Percentiles rank a stretch among this genome's conserved stretches.
phyloP scores from a whole-genome alignment of 64 coral and sea anemone species.

The Montipora efflorescens region DNA sequence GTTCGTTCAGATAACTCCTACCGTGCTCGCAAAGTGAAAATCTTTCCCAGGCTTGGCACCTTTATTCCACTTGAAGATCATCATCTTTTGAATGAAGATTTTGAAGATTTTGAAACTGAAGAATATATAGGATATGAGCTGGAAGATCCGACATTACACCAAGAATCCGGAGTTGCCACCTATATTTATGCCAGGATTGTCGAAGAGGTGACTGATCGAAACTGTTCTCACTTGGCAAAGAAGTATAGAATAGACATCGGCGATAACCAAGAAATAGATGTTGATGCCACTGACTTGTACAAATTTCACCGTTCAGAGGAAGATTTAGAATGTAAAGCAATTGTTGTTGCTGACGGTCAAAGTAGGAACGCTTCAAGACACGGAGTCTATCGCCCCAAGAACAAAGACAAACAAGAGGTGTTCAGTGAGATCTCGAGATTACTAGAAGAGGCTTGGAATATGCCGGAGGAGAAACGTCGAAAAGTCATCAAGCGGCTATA shows the following conservation, averaged over 20 bases:
- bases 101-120: constrained; percentile 69
- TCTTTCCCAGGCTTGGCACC: constrained; percentile 51
- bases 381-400: neutral
- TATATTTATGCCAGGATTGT: constrained; percentile 84
- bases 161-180: constrained; percentile 55
- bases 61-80: constrained; percentile 77
- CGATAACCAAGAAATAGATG: constrained; percentile 44
- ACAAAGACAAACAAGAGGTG: neutral
- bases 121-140: constrained; percentile 89
- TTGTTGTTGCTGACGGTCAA: neutral
- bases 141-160: constrained; percentile 79
- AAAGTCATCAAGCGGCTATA: constrained; percentile 79
- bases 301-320: constrained; percentile 64
- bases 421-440: constrained; percentile 32
- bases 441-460: constrained; percentile 78
- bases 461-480: constrained; percentile 53
- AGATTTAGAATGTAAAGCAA: neutral
- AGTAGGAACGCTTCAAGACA: neutral
- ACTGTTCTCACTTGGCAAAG: neutral
- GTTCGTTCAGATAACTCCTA: constrained; percentile 57
- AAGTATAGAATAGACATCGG: constrained; percentile 82
- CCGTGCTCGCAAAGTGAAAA: neutral
- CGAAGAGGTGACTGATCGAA: constrained; percentile 34
- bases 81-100: constrained; percentile 62
- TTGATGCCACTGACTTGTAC: constrained; percentile 73